phyloP scores from a whole-genome alignment of 2,888 invertebrate species.

The Cyrtodaria siliqua region DNA sequence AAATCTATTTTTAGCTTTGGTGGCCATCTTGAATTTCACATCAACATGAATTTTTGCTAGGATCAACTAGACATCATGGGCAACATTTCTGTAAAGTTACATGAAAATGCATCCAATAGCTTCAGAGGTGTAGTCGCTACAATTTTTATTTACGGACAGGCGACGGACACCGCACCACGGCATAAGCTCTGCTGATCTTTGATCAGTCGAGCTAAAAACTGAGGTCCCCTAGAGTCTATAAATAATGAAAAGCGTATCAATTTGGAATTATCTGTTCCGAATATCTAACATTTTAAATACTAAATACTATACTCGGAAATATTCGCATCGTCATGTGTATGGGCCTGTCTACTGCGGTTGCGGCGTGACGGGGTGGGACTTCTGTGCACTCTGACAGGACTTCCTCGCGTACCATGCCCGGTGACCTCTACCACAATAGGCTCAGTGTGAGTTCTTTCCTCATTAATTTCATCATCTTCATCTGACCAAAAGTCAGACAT shows the following conservation, averaged over 20 bases:
- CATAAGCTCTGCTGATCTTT: no score
- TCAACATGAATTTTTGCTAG: no score
- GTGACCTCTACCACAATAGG: constrained; percentile 59
- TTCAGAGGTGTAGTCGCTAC: no score
- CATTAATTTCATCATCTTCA: constrained; percentile 45
- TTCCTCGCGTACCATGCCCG: constrained; percentile 39
- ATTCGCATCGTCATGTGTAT: constrained; percentile 8
- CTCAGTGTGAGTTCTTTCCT: constrained; percentile 28
- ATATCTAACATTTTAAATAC: not conserved
- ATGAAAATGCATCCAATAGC: no score
- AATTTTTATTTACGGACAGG: no score
- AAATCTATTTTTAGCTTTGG: no score
- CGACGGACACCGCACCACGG: no score
- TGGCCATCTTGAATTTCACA: no score
- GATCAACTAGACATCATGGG: no score
- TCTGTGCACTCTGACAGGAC: constrained; percentile 49
- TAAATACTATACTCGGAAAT: constrained; percentile 38
- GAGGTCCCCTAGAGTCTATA: not conserved
- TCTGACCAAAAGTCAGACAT: constrained; percentile 53
- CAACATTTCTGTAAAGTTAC: no score
- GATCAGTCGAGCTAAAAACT: no score
- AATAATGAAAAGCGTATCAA: not conserved
- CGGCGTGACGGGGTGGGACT: constrained; percentile 22
- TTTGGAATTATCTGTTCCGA: not conserved
- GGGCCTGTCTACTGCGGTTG: not conserved